These are phyloP conservation scores for Nothobranchius kuhntae DNA, from an alignment of 2,113 vertebrate species.

Conservation along the genomic window DNA sequence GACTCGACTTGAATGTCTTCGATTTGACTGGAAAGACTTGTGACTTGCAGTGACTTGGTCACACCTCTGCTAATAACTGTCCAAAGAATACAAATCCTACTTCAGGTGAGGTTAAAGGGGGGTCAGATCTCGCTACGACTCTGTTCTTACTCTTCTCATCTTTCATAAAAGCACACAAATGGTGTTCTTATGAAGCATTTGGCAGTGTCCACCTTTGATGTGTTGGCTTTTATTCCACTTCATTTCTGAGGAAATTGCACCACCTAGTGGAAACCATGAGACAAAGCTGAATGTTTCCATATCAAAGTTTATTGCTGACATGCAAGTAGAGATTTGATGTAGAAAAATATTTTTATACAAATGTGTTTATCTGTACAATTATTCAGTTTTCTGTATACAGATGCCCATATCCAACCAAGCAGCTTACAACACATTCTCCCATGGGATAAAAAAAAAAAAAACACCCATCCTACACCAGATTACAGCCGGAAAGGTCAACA, in stretches of 20 bases:
- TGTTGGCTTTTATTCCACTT: not conserved
- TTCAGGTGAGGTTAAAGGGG: no score
- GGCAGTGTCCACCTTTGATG: no score
- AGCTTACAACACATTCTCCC: conserved; percentile 74
- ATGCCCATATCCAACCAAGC: conserved; percentile 75
- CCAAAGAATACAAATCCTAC: no score
- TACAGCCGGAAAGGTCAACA: conserved; percentile 74
- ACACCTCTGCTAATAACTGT: no score
- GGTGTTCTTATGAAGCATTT: no score
- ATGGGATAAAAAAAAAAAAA: conserved; percentile 30
- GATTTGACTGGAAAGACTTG: no score
- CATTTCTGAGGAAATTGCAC: conserved; percentile 40
- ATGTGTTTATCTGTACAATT: conserved; percentile 89
- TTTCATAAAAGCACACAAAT: no score
- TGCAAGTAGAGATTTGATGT: conserved; percentile 96
- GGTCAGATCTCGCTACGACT: no score
- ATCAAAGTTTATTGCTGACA: conserved; percentile 97
- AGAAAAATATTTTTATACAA: conserved; percentile 99
- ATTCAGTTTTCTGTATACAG: conserved; percentile 78
- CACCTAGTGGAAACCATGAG: conserved; percentile 52
- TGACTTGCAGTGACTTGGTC: no score
- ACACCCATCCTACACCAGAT: conserved; percentile 48
- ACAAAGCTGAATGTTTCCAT: conserved; percentile 71
- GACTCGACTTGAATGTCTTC: no score
- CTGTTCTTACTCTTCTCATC: no score